phyloP scores from a whole-genome alignment of 1,140 invertebrate species.

The Panagrolaimus sp. region DNA sequence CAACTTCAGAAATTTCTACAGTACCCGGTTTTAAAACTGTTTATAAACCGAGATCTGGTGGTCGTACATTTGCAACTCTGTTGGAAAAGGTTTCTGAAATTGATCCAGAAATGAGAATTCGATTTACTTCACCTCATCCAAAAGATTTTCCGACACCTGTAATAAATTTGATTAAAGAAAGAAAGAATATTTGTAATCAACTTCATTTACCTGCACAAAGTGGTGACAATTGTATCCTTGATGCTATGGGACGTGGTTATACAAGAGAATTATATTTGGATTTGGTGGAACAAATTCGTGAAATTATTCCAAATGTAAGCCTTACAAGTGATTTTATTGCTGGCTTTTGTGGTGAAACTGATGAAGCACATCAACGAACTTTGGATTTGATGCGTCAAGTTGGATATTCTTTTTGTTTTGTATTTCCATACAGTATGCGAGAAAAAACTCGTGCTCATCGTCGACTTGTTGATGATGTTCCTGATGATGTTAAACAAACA shows the following conservation, averaged over 20 bases:
- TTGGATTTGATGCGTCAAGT: constrained; percentile 75
- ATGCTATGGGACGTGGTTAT: constrained; percentile 84
- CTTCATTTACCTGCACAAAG: constrained; percentile 89
- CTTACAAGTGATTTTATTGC: constrained; percentile 91
- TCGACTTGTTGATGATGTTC: constrained; percentile 76
- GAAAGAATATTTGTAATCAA: constrained; percentile 80
- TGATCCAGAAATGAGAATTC: constrained; percentile 81
- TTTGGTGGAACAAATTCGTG: constrained; percentile 73
- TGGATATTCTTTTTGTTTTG: constrained; percentile 75
- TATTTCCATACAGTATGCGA: constrained; percentile 89
- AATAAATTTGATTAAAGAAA: constrained; percentile 72
- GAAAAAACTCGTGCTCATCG: constrained; percentile 87
- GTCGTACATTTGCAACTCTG: constrained; percentile 77
- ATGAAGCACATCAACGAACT: constrained; percentile 81
- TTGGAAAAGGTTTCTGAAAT: constrained; percentile 76
- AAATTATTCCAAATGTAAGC: constrained; percentile 71
- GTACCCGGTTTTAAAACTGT: constrained; percentile 82
- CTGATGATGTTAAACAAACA: constrained; percentile 69
- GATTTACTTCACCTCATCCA: constrained; percentile 94
- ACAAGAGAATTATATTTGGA: constrained; percentile 79
- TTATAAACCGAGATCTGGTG: constrained; percentile 80
- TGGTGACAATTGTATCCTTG: constrained; percentile 74
- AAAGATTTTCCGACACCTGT: constrained; percentile 96
- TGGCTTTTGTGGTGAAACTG: constrained; percentile 93
- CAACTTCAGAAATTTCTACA: constrained; percentile 62